phyloP scores from a whole-genome alignment of 1,140 invertebrate species.

The Myzus persicae region DNA sequence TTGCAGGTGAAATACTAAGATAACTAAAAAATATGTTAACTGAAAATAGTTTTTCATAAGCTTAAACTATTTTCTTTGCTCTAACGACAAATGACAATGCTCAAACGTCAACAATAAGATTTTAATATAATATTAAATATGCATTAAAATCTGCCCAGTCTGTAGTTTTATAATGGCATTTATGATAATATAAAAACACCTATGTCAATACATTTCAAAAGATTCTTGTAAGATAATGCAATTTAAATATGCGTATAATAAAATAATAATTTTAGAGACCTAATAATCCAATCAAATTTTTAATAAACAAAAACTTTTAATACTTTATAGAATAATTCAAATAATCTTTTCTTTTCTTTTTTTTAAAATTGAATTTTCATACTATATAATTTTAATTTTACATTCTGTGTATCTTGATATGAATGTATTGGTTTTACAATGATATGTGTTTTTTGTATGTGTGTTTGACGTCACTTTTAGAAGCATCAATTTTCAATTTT shows the following conservation, averaged over 20 bases:
- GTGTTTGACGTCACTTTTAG: neutral
- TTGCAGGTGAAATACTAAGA: neutral
- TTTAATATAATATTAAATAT: neutral
- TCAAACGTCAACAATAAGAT: neutral
- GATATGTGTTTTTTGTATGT: neutral
- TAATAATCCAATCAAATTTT: neutral
- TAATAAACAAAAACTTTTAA: neutral
- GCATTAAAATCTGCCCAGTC: neutral
- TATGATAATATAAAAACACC: neutral
- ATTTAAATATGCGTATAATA: neutral
- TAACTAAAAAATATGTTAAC: neutral
- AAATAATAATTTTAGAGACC: neutral
- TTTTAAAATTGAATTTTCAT: neutral
- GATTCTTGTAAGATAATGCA: neutral
- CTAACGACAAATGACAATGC: no score
- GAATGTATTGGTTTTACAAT: neutral
- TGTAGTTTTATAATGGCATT: neutral
- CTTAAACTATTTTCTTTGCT: no score
- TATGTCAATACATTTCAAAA: neutral
- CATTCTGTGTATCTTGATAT: neutral
- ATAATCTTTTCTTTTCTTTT: neutral
- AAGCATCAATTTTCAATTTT: neutral
- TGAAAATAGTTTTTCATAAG: neutral
- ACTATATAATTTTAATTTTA: neutral
- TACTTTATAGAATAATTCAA: neutral